These are phyloP conservation scores for Poeciliopsis turneri DNA, from an alignment of 2,797 vertebrate species.

Conservation along the genomic window DNA sequence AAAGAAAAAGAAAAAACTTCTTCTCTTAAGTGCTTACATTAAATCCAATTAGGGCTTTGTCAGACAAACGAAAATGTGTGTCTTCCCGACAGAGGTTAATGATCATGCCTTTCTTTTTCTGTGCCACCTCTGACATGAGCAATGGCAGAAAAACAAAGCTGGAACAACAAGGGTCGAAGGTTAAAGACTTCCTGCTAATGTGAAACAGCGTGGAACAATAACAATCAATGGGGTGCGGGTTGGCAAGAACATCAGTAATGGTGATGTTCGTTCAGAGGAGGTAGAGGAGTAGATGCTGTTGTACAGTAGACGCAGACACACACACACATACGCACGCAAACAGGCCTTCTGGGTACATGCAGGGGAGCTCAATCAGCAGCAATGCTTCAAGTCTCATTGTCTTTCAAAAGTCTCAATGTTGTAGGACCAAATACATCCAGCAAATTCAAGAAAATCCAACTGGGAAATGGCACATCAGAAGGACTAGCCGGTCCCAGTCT, in stretches of 20 bases:
- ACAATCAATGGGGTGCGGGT: constrained; percentile 65
- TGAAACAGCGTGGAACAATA: constrained; percentile 72
- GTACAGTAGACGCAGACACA: constrained; percentile 30
- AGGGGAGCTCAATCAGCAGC: constrained; percentile 50
- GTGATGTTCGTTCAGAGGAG: constrained; percentile 61
- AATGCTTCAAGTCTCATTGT: constrained; percentile 33
- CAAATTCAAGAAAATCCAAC: constrained; percentile 44
- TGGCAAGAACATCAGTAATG: constrained; percentile 68
- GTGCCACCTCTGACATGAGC: constrained; percentile 66
- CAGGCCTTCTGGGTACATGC: constrained; percentile 57
- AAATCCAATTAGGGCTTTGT: constrained; percentile 70
- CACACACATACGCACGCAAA: constrained; percentile 9
- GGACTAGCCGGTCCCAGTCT: constrained; percentile 11
- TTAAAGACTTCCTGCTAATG: constrained; percentile 75
- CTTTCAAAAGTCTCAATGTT: constrained; percentile 32
- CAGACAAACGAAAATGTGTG: constrained; percentile 62
- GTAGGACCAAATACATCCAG: constrained; percentile 40
- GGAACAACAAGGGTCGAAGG: constrained; percentile 65
- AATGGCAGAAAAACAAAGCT: constrained; percentile 71
- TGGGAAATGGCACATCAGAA: constrained; percentile 37
- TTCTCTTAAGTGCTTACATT: constrained; percentile 60
- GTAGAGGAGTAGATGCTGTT: constrained; percentile 63
- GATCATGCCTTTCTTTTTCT: constrained; percentile 49
- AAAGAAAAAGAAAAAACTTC: constrained; percentile 39
- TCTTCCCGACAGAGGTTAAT: constrained; percentile 74